phyloP scores from a whole-genome alignment of 1,140 invertebrate genomes.

The Drosophila equinoxialis region DNA sequence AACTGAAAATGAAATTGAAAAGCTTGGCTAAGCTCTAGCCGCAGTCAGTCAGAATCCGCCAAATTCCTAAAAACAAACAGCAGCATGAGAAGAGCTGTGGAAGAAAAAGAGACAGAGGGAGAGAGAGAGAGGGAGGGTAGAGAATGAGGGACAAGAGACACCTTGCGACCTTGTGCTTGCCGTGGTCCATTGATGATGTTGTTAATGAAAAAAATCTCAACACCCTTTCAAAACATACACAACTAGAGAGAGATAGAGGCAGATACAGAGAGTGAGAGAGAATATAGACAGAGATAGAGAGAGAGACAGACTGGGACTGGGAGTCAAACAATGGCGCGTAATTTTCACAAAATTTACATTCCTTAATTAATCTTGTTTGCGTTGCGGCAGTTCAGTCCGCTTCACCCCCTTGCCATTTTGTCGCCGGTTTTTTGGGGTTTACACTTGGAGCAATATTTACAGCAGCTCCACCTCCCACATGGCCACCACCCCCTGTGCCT shows the following conservation, averaged over 20 bases:
- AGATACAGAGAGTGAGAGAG: constrained; percentile 13
- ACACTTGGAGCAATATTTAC: constrained; percentile 39
- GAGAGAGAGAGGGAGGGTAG: background rate
- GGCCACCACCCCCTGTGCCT: background rate
- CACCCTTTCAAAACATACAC: constrained; percentile 59
- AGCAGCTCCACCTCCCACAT: background rate
- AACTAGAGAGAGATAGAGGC: constrained; percentile 15
- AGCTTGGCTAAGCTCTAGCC: constrained; percentile 49
- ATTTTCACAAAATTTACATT: constrained; percentile 82
- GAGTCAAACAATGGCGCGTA: constrained; percentile 77
- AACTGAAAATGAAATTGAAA: constrained; percentile 61
- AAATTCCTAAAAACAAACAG: constrained; percentile 58
- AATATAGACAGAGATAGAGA: constrained; percentile 2
- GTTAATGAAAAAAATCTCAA: constrained; percentile 80
- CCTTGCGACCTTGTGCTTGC: constrained; percentile 66
- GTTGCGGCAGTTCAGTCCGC: constrained; percentile 71
- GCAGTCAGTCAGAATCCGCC: constrained; percentile 55
- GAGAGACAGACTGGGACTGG: constrained; percentile 13
- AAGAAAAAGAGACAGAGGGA: background rate
- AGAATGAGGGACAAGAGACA: constrained; percentile 27
- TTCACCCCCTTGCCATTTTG: background rate
- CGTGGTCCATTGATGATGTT: constrained; percentile 73
- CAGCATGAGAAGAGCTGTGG: background rate
- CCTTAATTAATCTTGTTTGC: constrained; percentile 83
- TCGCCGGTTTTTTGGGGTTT: constrained; percentile 8